Base-by-base conservation (phyloP, 2,888 invertebrate genomes). In the Rhingia rostrata region DNA sequence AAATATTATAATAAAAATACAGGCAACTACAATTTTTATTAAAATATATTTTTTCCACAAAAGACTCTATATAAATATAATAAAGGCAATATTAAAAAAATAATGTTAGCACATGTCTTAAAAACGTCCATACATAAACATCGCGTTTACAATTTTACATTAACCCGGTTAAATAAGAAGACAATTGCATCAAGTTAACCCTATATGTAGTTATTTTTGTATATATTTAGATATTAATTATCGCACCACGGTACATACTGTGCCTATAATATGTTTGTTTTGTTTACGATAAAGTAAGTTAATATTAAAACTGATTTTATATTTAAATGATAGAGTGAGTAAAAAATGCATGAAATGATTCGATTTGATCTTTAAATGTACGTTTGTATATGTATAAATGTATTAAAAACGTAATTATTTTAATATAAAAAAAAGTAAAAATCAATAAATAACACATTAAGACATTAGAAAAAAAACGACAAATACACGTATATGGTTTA, bases 401-500 rank as follows among this genome's bases (percentile, higher is more conserved):
- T 47, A 64, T 14, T 7, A 43, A 32, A 45, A 73, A 73, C 7
- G 35, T n/a, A 35, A 6, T 30, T 61, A n/a, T 47, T 32, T 30
- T 4, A 33, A 22, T 47, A 5, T 54, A 61, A 37, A 54, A 80
- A 54, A 51, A 35, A 67, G 6, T 22, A 66, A 78, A 35, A 78
- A 82, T 39, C 58, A 83, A 83, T 83, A 83, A 83, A 83, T 83
- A 83, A 83, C 72, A 78, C 78, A 51, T 73, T 43, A 47, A 67
- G 60, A 43, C 61, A 61, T 49, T 56, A 35, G 58, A 49, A 39
- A 58, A 39, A 56, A 58, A 39, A 56, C 47, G 49, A 14, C 6
- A 30, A 58, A 51, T 58, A 35, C 14, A 5, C 32, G 49, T 32
- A 53, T 54, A 39, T 35, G 45, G 22, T 22, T 22, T 54, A 22